Conservation (phyloP, 2,888 invertebrate species). For the Leptinotarsa rubiginosa region DNA sequence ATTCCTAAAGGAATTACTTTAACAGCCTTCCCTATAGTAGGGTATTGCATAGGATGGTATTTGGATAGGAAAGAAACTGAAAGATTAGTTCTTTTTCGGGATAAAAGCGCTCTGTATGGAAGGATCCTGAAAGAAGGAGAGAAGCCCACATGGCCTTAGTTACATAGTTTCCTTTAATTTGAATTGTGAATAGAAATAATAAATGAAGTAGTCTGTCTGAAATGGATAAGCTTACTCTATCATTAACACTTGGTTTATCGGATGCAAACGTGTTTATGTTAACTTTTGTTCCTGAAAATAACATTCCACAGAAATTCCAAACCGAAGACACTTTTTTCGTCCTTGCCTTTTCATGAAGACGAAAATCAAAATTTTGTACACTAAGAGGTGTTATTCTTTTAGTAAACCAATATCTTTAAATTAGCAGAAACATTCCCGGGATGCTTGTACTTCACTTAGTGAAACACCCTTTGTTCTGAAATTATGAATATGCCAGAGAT, state of each 20-base stretch:
- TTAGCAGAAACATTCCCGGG: too few relatives aligned
- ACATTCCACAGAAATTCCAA: too few relatives aligned
- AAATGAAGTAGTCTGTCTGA: not conserved
- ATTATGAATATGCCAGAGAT: too few relatives aligned
- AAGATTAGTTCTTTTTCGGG: conserved; percentile 79
- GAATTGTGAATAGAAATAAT: conserved; percentile 14
- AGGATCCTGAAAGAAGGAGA: conserved; percentile 74
- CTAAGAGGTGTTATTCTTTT: too few relatives aligned
- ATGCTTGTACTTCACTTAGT: too few relatives aligned
- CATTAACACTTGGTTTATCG: not conserved
- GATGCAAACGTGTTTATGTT: too few relatives aligned
- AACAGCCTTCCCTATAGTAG: conserved; percentile 70
- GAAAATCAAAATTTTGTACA: too few relatives aligned
- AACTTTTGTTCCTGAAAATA: too few relatives aligned
- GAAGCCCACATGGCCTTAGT: conserved; percentile 78
- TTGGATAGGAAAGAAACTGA: conserved; percentile 78
- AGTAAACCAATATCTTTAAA: too few relatives aligned
- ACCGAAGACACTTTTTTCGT: too few relatives aligned
- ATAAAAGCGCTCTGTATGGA: conserved; percentile 84
- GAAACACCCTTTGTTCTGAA: too few relatives aligned
- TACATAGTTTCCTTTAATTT: conserved; percentile 1
- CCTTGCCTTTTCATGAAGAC: too few relatives aligned
- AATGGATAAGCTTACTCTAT: not conserved
- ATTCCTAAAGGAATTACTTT: conserved; percentile 68
- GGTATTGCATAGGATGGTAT: conserved; percentile 73